A percentile compares a stretch with the other conserved stretches of the same genome.
phyloP scores from a whole-genome alignment of 1,140 invertebrate genomes.

The Hylaeus volcanicus region DNA sequence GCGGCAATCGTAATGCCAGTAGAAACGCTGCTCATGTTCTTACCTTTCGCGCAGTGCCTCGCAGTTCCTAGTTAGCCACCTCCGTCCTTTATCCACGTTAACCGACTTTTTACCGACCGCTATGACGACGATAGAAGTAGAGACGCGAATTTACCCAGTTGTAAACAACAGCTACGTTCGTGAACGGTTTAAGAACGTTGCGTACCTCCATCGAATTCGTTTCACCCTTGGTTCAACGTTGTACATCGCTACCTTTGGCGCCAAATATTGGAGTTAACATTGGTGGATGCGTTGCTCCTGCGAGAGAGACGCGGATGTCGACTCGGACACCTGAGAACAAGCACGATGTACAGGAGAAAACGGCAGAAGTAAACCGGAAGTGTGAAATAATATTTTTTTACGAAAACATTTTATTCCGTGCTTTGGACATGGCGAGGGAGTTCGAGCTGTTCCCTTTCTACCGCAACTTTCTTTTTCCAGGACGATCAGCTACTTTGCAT shows the following conservation, averaged over 20 bases:
- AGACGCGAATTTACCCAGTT: not conserved
- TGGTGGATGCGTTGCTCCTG: not conserved
- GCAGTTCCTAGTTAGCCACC: conserved; percentile 68
- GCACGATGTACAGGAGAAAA: conserved; percentile 1
- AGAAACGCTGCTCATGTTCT: conserved; percentile 43
- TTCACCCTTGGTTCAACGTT: not conserved
- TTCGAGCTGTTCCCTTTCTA: not conserved
- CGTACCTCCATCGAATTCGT: not conserved
- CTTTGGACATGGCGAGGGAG: too few species aligned
- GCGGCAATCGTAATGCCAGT: conserved; percentile 30
- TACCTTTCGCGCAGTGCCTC: conserved; percentile 66
- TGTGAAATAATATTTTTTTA: too few species aligned
- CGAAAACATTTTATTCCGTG: too few species aligned
- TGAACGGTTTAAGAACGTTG: not conserved
- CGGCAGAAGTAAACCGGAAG: not conserved
- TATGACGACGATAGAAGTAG: conserved; percentile 24
- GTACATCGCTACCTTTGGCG: not conserved
- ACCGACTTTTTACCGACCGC: conserved; percentile 44
- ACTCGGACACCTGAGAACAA: not conserved
- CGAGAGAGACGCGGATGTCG: not conserved
- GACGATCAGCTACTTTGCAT: not conserved
- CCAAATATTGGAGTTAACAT: conserved; percentile 5
- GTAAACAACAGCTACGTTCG: not conserved
- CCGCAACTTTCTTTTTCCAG: too few species aligned
- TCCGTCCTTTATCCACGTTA: conserved; percentile 64